Percentiles rank a stretch among this genome's conserved stretches.
Evolutionary conservation across 2,797 vertebrate species (phyloP).

Genomic region (Myripristis jacobus): DNA sequence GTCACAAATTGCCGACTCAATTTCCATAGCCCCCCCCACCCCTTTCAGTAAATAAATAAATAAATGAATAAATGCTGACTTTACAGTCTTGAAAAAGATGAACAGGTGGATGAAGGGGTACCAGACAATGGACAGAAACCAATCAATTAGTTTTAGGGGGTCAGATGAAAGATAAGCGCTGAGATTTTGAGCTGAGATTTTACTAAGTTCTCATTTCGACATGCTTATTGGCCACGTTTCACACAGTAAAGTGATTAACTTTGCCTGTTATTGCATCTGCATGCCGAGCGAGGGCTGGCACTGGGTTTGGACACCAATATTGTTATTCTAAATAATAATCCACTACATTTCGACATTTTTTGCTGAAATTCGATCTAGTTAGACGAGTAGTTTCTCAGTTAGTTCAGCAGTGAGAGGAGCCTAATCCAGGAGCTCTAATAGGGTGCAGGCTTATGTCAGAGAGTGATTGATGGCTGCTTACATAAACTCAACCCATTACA

Average conservation of each 20-base stretch:
- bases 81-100: slow-evolving; percentile 50
- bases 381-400: slow-evolving; percentile 52
- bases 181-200: slow-evolving; percentile 29
- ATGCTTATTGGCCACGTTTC: slow-evolving; percentile 31
- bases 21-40: slow-evolving; percentile 76
- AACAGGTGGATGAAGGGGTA: slow-evolving; percentile 59
- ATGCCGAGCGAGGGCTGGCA: slow-evolving; percentile 18
- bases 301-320: slow-evolving; percentile 36
- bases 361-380: slow-evolving; percentile 62
- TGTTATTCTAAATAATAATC: slow-evolving; percentile 52
- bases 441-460: slow-evolving; percentile 72
- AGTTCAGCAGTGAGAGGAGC: slow-evolving; percentile 48
- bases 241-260: slow-evolving; percentile 56
- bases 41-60: no score
- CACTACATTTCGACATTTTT: slow-evolving; percentile 36
- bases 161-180: slow-evolving; percentile 54
- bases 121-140: slow-evolving; percentile 47
- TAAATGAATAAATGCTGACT: slow-evolving; percentile 57
- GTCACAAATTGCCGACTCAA: slow-evolving; percentile 80
- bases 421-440: slow-evolving; percentile 73
- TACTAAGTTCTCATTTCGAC: slow-evolving; percentile 41
- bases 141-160: slow-evolving; percentile 42
- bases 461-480: slow-evolving; percentile 80
- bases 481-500: slow-evolving; percentile 72
- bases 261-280: slow-evolving; percentile 39